Percentiles rank a stretch among this genome's conserved stretches.
Evolutionary conservation across 2,888 invertebrate species (phyloP).

Genomic region (Dicranocentrus wangi): DNA sequence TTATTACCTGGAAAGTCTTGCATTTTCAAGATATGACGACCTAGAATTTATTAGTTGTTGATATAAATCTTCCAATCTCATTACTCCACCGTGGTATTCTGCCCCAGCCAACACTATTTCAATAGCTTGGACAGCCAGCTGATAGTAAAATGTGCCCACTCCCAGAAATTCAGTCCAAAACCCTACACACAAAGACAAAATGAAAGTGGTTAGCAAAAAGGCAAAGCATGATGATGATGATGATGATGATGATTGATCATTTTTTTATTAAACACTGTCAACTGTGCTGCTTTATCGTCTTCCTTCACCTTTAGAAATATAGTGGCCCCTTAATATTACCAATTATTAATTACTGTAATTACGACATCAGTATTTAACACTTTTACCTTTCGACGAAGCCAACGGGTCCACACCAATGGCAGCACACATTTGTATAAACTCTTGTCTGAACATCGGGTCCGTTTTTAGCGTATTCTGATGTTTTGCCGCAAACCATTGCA

Average conservation of each 20-base stretch:
- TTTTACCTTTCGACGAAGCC: slow-evolving; percentile 87
- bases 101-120: slow-evolving; percentile 97
- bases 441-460: slow-evolving; percentile 93
- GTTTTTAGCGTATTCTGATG: slow-evolving; percentile 96
- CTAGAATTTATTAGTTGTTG: slow-evolving; percentile 84
- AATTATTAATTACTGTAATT: no score
- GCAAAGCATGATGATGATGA: no score
- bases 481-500: slow-evolving; percentile 96
- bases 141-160: slow-evolving; percentile 99
- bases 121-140: slow-evolving; percentile 96
- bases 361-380: background rate
- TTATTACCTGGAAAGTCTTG: slow-evolving; percentile 82
- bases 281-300: no score
- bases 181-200: slow-evolving; percentile 75
- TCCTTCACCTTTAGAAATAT: no score
- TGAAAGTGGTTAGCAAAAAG: background rate
- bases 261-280: no score
- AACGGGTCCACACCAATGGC: slow-evolving; percentile 98
- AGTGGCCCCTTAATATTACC: no score
- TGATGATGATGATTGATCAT: background rate
- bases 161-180: slow-evolving; percentile 97
- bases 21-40: slow-evolving; percentile 85
- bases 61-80: slow-evolving; percentile 86
- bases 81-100: slow-evolving; percentile 93
- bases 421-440: slow-evolving; percentile 99